phyloP scores from a whole-genome alignment of 2,888 invertebrate genomes.

The Drosophila infuscata region DNA sequence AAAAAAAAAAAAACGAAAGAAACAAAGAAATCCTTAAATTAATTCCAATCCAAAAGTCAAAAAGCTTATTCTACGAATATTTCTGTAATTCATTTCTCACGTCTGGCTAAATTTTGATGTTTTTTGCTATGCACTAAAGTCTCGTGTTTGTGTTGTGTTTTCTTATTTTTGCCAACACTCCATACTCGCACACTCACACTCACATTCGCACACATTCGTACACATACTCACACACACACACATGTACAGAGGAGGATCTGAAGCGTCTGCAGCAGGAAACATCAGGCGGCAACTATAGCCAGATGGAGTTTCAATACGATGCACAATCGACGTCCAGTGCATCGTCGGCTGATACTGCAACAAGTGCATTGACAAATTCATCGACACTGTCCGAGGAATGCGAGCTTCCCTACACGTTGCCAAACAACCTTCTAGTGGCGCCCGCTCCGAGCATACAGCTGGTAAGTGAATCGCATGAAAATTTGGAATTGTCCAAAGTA shows the following conservation, averaged over 20 bases:
- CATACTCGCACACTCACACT: conserved; percentile 16
- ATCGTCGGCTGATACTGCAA: conserved; percentile 11
- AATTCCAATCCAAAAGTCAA: conserved; percentile 22
- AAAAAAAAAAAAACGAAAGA: conserved; percentile 12
- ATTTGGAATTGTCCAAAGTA: neutral
- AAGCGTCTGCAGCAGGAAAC: conserved; percentile 93
- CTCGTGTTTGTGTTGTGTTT: conserved; percentile 61
- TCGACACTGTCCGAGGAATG: conserved; percentile 87
- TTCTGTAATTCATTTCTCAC: conserved; percentile 17
- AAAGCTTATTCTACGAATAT: conserved; percentile 31
- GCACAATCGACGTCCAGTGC: conserved; percentile 27
- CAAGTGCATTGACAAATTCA: conserved; percentile 45
- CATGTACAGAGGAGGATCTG: conserved; percentile 93
- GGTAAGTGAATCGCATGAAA: conserved; percentile 85
- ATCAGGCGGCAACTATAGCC: conserved; percentile 87
- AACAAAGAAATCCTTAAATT: conserved; percentile 13
- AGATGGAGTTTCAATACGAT: conserved; percentile 92
- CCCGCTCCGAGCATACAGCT: conserved; percentile 89
- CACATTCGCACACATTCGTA: conserved; percentile 6
- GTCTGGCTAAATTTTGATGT: conserved; percentile 7
- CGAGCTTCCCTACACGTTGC: conserved; percentile 91
- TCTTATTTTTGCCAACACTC: conserved; percentile 76
- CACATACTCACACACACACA: conserved; percentile 11
- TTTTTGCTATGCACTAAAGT: conserved; percentile 47
- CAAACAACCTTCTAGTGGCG: conserved; percentile 90